These are phyloP conservation scores for Toxonevra muliebris DNA, from an alignment of 2,888 invertebrate species.

Conservation along the genomic window DNA sequence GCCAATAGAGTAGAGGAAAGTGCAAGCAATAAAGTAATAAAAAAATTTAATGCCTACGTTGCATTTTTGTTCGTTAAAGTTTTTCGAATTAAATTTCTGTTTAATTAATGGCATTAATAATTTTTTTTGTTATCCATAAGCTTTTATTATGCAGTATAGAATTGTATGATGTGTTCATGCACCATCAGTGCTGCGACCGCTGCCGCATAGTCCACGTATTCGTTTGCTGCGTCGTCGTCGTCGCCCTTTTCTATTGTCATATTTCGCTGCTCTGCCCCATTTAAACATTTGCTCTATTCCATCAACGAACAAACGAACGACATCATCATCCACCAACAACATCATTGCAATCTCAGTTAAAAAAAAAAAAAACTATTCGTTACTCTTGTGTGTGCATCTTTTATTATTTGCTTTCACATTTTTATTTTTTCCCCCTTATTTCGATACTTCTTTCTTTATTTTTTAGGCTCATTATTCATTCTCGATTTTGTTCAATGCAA, in stretches of 20 bases:
- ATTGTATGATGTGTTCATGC: too few species aligned
- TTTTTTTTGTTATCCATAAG: too few species aligned
- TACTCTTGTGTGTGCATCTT: too few species aligned
- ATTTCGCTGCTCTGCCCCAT: too few species aligned
- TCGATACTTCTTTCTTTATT: background rate
- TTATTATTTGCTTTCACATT: too few species aligned
- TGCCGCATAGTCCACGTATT: background rate
- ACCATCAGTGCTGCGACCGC: background rate
- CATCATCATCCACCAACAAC: too few species aligned
- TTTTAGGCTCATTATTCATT: background rate
- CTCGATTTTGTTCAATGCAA: background rate
- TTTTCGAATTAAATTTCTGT: background rate
- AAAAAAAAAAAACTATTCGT: too few species aligned
- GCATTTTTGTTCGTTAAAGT: constrained; percentile 15
- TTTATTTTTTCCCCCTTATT: background rate
- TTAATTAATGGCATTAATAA: too few species aligned
- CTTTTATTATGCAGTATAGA: too few species aligned
- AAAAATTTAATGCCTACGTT: constrained; percentile 29
- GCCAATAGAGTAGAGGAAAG: constrained; percentile 19
- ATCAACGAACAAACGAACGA: too few species aligned
- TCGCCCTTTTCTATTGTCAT: background rate
- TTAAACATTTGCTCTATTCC: too few species aligned
- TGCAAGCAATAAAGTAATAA: constrained; percentile 21
- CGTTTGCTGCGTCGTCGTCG: background rate
- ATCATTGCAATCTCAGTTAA: too few species aligned